These are phyloP conservation scores for Meandrina meandrites DNA, from an alignment of 92 coral and sea anemone species.

Conservation along the genomic window DNA sequence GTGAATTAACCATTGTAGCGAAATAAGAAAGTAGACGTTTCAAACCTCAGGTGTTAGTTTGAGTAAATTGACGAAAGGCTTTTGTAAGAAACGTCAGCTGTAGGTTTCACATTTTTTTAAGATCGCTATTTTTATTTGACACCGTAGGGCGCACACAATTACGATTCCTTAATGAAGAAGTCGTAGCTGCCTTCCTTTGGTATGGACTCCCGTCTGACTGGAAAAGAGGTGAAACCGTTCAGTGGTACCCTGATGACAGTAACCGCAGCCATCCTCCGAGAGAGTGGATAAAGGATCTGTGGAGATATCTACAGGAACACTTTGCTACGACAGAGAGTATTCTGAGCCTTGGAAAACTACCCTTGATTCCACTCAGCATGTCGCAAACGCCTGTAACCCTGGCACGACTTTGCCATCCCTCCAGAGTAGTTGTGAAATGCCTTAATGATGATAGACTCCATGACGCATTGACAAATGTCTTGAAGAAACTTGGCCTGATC, in stretches of 20 bases:
- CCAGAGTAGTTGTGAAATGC: constrained; percentile 39
- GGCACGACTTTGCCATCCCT: constrained; percentile 43
- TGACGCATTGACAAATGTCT: constrained; percentile 18
- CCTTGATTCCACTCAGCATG: constrained; percentile 56
- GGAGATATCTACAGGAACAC: constrained; percentile 62
- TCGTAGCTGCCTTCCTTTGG: constrained; percentile 46
- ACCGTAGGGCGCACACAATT: constrained; percentile 55
- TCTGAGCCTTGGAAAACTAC: constrained; percentile 48
- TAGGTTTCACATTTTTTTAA: neutral
- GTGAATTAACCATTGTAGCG: too few species aligned
- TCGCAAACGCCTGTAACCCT: constrained; percentile 30
- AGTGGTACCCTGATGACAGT: constrained; percentile 58
- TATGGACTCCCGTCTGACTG: constrained; percentile 55
- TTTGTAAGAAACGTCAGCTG: neutral
- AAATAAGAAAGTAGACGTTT: neutral
- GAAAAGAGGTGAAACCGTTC: constrained; percentile 34
- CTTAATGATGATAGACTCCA: constrained; percentile 23
- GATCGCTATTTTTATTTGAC: neutral
- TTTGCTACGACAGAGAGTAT: constrained; percentile 34
- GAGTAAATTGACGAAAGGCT: neutral
- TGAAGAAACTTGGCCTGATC: constrained; percentile 46
- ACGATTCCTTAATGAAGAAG: constrained; percentile 43
- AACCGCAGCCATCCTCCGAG: constrained; percentile 61
- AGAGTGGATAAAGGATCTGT: constrained; percentile 71
- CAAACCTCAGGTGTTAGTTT: neutral